Base-by-base conservation (phyloP, 2,888 invertebrate species). In the Panopea generosa region DNA sequence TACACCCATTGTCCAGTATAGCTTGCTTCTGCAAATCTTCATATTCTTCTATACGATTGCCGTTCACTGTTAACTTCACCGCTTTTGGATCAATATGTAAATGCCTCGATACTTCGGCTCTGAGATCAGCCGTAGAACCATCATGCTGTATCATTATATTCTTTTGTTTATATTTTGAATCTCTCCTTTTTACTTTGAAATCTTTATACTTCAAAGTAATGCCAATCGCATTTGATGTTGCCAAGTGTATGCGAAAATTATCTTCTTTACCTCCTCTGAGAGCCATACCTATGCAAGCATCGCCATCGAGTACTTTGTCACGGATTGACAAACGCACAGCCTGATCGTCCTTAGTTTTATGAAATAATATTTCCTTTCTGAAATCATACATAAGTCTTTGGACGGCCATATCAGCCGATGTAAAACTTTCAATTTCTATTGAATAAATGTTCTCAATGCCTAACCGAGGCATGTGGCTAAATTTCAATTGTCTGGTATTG, bases 1-100 rank as follows among this genome's bases (percentile, higher is more conserved):
- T 45, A 45, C 69, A 66, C 3, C 77, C 73, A 62, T 45, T 77
- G 9, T 50, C 24, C 52, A 70, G 66, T 14, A 52, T 56, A 4
- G 18, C 29, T 4, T 26, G 33, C 14, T 62, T 18, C 16, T 33
- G 20, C 16, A 76, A 26, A 45, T 62, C 43, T 0, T 56, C 43
- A 26, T 57, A 33, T 49, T 77, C 77, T 9, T 77, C 77, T 29
- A 77, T 66, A 6, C 70, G 49, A 14, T 61, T 70, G 14, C 57
- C 53, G 27, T 70, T 60, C 38, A 70, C 43, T 14, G 57, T 52
- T 4, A 77, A 47, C 43, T 73, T 77, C 20, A 77, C 70, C 29
- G 77, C 72, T 38, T 73, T 73, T 20, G 69, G 77, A 24, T 73
- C 66, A 22, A 62, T 55, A 40, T 16, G 47, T 27, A 66, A 22